Percentiles rank a stretch among this genome's conserved stretches.
Conservation (phyloP, 1,140 invertebrate species). For the Diploscapter pachys region DNA sequence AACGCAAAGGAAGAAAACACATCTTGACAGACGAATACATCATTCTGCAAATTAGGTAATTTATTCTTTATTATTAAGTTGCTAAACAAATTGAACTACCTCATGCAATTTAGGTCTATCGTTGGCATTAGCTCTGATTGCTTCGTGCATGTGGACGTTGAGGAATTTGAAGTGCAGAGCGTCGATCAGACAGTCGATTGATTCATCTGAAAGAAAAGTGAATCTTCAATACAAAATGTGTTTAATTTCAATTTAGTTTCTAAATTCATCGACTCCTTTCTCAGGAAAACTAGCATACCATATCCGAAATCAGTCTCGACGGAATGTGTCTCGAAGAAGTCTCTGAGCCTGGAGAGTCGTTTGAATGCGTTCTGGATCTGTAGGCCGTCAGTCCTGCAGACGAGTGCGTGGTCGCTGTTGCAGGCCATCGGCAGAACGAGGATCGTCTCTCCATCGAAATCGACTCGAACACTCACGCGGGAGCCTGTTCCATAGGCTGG, state of each 20-base stretch:
- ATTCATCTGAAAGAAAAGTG: conserved; percentile 10
- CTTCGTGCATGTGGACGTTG: no score
- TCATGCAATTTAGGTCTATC: no score
- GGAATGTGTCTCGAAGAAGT: conserved; percentile 29
- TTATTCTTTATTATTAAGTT: background rate
- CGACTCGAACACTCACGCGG: conserved; percentile 7
- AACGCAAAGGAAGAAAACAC: conserved; percentile 6
- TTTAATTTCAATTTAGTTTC: no score
- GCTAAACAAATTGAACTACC: no score
- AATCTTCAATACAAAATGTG: background rate
- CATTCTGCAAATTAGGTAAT: conserved; percentile 6
- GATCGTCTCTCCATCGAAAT: conserved; percentile 33
- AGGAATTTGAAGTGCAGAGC: no score
- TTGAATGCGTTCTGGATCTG: conserved; percentile 37
- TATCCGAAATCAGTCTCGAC: conserved; percentile 34
- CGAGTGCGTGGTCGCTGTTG: conserved; percentile 34
- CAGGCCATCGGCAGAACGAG: conserved; percentile 48
- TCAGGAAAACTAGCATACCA: background rate
- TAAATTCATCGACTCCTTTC: no score
- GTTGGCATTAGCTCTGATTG: no score
- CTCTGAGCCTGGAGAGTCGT: conserved; percentile 20
- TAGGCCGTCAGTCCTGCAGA: conserved; percentile 2
- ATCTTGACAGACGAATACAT: conserved; percentile 4
- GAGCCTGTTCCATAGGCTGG: no score
- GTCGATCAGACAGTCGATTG: conserved; percentile 44